These are phyloP conservation scores for Heterotis niloticus DNA, from an alignment of 2,113 vertebrate genomes.

Conservation along the genomic window DNA sequence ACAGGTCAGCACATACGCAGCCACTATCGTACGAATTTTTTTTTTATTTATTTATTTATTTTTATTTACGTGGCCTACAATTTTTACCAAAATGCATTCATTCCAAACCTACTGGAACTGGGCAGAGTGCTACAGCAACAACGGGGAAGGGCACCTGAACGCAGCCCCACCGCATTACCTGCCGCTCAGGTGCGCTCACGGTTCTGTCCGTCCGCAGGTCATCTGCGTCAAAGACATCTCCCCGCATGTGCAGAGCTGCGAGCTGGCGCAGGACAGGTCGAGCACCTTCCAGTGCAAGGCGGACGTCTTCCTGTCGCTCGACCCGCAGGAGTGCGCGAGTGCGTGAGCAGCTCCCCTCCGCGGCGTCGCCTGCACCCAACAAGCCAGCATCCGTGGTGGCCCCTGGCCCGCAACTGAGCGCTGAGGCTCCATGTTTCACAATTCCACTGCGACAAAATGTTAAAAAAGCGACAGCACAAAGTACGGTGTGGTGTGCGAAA, in stretches of 20 bases:
- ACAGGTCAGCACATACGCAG: too few species aligned
- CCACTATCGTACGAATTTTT: too few species aligned
- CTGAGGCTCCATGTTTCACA: slow-evolving; percentile 59
- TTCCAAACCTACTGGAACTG: too few species aligned
- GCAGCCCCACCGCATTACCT: neutral
- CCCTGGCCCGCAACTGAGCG: slow-evolving; percentile 25
- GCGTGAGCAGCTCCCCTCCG: slow-evolving; percentile 42
- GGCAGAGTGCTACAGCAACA: neutral
- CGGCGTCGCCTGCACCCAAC: neutral
- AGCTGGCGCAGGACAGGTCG: slow-evolving; percentile 57
- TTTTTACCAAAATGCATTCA: too few species aligned
- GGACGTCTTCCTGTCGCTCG: slow-evolving; percentile 63
- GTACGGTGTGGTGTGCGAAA: slow-evolving; percentile 24
- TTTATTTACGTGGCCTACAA: too few species aligned
- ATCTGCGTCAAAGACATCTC: slow-evolving; percentile 67
- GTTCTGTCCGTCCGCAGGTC: slow-evolving; percentile 49
- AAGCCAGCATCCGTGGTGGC: neutral
- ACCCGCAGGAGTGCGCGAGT: slow-evolving; percentile 54
- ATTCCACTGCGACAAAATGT: slow-evolving; percentile 35
- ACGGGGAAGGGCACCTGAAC: neutral
- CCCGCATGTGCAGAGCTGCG: slow-evolving; percentile 71
- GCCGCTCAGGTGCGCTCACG: neutral
- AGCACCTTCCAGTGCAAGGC: slow-evolving; percentile 67
- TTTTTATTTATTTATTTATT: too few species aligned
- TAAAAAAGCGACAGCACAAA: slow-evolving; percentile 1